Percentiles rank a stretch among this genome's conserved stretches.
phyloP scores from a whole-genome alignment of 1,140 invertebrate genomes.

The Meloidogyne hapla region DNA sequence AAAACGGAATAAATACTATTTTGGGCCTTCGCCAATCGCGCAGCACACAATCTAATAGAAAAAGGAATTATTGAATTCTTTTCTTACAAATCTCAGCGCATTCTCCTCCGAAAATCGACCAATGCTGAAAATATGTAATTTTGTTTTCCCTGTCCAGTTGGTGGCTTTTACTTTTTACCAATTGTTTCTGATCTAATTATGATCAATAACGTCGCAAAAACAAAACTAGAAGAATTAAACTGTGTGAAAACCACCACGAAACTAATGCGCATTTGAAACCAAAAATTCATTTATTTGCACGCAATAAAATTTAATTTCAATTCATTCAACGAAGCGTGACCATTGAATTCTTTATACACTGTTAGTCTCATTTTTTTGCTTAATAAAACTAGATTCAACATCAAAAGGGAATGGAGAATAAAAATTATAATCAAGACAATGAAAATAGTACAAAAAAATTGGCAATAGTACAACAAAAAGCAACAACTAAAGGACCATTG shows the following conservation, averaged over 20 bases:
- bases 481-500: not conserved
- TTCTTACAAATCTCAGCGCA: not conserved
- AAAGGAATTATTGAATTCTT: not conserved
- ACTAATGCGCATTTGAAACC: no score
- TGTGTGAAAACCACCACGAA: no score
- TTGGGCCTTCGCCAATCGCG: not conserved
- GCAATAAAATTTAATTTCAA: no score
- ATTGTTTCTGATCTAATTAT: no score
- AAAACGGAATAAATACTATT: not conserved
- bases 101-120: not conserved
- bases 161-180: no score
- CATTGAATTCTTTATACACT: not conserved
- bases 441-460: not conserved
- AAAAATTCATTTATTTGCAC: no score
- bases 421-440: not conserved
- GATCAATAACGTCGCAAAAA: no score
- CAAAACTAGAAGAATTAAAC: no score
- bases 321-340: not conserved
- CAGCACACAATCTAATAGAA: not conserved
- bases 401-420: not conserved
- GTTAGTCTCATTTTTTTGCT: no score
- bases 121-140: not conserved
- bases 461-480: not conserved
- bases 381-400: no score
- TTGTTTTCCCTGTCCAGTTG: not conserved